phyloP scores from a whole-genome alignment of 2,113 vertebrate species.

The Acrocephalus kingi region DNA sequence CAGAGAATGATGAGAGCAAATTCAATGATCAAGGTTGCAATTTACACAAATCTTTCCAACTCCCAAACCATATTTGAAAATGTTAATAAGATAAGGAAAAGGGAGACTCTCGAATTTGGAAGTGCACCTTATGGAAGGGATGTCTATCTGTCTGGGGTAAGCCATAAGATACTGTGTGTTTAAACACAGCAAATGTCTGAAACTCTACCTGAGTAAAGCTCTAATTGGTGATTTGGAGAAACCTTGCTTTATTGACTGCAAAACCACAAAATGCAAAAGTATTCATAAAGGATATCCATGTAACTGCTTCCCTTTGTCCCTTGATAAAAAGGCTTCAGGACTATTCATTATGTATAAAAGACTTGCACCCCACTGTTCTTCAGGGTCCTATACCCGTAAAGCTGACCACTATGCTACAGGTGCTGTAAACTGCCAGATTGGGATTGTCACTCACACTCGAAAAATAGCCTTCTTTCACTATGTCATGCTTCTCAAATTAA shows the following conservation, averaged over 20 bases:
- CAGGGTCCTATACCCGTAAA: background rate
- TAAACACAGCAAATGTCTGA: background rate
- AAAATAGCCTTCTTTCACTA: background rate
- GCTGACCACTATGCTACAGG: background rate
- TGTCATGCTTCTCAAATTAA: background rate
- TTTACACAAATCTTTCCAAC: background rate
- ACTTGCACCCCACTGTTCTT: background rate
- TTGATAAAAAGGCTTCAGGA: background rate
- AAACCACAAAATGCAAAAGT: background rate
- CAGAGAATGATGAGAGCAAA: background rate
- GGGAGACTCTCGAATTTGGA: background rate
- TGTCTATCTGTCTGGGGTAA: background rate
- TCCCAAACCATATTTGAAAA: background rate
- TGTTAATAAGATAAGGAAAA: background rate
- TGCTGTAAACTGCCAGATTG: background rate
- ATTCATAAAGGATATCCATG: background rate
- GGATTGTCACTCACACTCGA: background rate
- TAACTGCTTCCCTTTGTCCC: background rate
- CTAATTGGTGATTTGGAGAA: background rate
- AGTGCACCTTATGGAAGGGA: background rate
- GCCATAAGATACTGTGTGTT: accelerated
- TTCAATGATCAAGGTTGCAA: background rate
- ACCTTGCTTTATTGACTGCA: background rate
- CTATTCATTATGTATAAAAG: background rate
- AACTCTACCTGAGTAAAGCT: background rate